Percentiles rank a stretch among this genome's conserved stretches.
These are phyloP conservation scores for Brachymystax lenok DNA, from an alignment of 2,797 vertebrate species.

Conservation along the genomic window DNA sequence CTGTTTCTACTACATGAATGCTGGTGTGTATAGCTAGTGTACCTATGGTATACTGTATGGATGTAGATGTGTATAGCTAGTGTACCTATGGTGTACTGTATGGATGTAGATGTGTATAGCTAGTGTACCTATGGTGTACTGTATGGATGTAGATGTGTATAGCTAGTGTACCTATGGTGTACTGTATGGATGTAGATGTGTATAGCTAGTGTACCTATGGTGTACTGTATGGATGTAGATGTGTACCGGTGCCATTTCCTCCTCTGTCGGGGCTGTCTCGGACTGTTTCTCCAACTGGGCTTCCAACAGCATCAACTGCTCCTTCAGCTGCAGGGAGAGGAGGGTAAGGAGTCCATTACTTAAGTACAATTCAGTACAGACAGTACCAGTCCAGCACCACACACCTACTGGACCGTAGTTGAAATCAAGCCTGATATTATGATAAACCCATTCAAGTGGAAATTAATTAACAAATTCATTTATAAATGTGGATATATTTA, in stretches of 20 bases:
- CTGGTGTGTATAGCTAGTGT: not conserved
- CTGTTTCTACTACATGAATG: too few relatives aligned
- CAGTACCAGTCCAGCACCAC: not conserved
- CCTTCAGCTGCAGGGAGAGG: slow-evolving; percentile 75
- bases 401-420: not conserved
- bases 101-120: too few relatives aligned
- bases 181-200: too few relatives aligned
- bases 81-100: too few relatives aligned
- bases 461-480: not conserved
- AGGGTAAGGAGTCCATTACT: not conserved
- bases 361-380: not conserved
- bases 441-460: not conserved
- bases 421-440: not conserved
- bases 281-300: slow-evolving; percentile 88
- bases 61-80: too few relatives aligned
- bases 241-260: slow-evolving; percentile 82
- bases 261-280: slow-evolving; percentile 77
- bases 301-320: slow-evolving; percentile 85
- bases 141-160: too few relatives aligned
- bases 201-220: not conserved
- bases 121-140: too few relatives aligned
- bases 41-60: too few relatives aligned
- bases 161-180: too few relatives aligned
- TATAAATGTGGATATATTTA: not conserved
- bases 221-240: not conserved